Base-by-base conservation (phyloP, 2,113 vertebrate genomes). In the Phylloscopus whistleri region DNA sequence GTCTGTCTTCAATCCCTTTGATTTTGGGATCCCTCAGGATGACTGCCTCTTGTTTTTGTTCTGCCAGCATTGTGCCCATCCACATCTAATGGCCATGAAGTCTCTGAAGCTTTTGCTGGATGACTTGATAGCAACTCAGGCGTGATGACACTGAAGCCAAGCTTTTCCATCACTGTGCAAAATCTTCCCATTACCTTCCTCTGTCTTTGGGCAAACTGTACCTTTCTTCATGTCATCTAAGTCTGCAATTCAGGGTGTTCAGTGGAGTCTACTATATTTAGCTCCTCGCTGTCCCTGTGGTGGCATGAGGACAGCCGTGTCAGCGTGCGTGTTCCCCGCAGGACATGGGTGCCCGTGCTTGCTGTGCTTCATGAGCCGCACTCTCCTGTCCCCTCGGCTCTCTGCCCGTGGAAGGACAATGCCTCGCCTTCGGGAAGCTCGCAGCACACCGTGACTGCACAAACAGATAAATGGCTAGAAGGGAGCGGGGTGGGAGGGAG, bases 311-410 rank as follows among this genome's bases (percentile, higher is more conserved):
- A 64, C 35, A 88, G 72, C 74, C 30, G 9, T 33, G 28, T 60
- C 68, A 60, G 55, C 14, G 0, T 51, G 51, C 9, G 0, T 35
- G 33, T 63, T 73, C n/a, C 11, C 6, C 0, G 0, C 39, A 64
- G 67, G 75, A 63, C 62, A 12, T 0, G 43, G 68, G 23, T 90
- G 30, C 69, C 59, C 21, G 1, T 20, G 4, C 37, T 73, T 2
- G 17, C 46, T 72, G 48, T 44, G 22, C 35, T 48, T 41, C 72
- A 19, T 37, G 20, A 79, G 68, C 49, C 0, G 0, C 31, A 6
- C 0, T 3, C 60, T 73, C 17, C 48, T 1, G 4, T 63, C 35
- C 43, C 10, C 23, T 83, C 3, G 1, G 46, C 79, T 90, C 53
- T 24, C 46, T 80, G 67, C 83, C 66, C 0, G 0, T 15, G 68